These are phyloP conservation scores for Epinephelus fuscoguttatus DNA, from an alignment of 2,113 vertebrate species.

Conservation along the genomic window DNA sequence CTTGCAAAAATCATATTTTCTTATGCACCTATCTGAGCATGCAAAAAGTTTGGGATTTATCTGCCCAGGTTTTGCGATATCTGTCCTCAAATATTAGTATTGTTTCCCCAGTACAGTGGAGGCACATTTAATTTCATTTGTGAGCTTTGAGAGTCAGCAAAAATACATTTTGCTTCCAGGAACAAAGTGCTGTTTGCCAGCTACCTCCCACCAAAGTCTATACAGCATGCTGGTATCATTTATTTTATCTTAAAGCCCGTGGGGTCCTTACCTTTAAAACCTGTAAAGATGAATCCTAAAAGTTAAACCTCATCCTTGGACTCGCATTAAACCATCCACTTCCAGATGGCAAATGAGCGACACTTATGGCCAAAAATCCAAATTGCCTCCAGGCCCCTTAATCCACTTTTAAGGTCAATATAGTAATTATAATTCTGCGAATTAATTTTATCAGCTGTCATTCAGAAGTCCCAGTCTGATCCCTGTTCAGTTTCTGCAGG, in stretches of 20 bases:
- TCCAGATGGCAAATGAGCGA: constrained; percentile 1
- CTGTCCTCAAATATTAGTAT: not conserved
- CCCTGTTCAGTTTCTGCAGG: not conserved
- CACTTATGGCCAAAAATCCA: not conserved
- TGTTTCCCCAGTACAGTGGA: not conserved
- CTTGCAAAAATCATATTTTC: not conserved
- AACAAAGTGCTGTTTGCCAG: not conserved
- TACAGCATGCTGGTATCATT: not conserved
- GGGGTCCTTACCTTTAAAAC: constrained; percentile 62
- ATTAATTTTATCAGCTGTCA: not conserved
- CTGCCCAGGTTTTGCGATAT: not conserved
- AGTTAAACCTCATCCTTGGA: constrained; percentile 26
- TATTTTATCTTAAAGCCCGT: not conserved
- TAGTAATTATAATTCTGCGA: rapidly evolving
- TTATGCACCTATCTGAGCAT: not conserved
- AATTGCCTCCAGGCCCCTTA: not conserved
- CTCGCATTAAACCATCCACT: not conserved
- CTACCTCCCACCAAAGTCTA: not conserved
- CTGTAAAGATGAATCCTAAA: constrained; percentile 8
- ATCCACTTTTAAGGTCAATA: constrained; percentile 1
- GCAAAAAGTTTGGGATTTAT: not conserved
- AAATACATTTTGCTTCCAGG: not conserved
- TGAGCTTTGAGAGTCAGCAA: not conserved
- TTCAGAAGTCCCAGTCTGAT: constrained; percentile 22
- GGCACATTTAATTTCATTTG: not conserved